phyloP scores from a whole-genome alignment of 2,797 vertebrate species.

The Botia kubotai region DNA sequence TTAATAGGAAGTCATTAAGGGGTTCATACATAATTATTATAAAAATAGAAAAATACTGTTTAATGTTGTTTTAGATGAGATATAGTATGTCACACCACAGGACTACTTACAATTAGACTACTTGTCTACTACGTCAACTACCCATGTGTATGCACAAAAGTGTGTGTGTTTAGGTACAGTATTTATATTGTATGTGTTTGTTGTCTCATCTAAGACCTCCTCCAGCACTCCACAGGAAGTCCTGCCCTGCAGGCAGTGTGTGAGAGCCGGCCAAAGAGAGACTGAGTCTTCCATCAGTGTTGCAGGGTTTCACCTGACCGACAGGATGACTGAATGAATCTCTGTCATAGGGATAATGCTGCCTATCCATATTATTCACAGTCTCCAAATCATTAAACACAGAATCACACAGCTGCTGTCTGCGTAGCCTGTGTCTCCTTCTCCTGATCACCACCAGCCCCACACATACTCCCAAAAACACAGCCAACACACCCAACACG shows the following conservation, averaged over 20 bases:
- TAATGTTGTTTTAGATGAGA: not conserved
- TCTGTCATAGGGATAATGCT: constrained; percentile 71
- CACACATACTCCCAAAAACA: constrained; percentile 74
- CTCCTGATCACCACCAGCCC: constrained; percentile 69
- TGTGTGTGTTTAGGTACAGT: not conserved
- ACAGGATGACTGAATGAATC: constrained; percentile 76
- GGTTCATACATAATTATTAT: not conserved
- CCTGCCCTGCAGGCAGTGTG: constrained; percentile 63
- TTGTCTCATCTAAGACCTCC: constrained; percentile 71
- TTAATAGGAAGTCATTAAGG: not conserved
- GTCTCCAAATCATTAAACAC: constrained; percentile 83
- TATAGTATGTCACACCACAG: not conserved
- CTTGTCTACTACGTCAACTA: not conserved
- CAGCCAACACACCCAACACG: constrained; percentile 76
- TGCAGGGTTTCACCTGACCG: constrained; percentile 82
- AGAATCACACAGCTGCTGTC: constrained; percentile 66
- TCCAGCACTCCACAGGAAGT: constrained; percentile 78
- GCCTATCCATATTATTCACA: constrained; percentile 75
- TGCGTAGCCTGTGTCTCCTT: constrained; percentile 72
- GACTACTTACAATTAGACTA: not conserved
- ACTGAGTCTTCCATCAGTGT: constrained; percentile 77
- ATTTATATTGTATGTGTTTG: not conserved
- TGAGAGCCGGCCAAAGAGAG: constrained; percentile 70
- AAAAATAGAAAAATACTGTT: not conserved
- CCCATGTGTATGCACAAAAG: not conserved